Evolutionary conservation across 2,888 invertebrate genomes (phyloP), one percentile per base, ranked within the genome.

Genomic region (Drosophila dives): DNA sequence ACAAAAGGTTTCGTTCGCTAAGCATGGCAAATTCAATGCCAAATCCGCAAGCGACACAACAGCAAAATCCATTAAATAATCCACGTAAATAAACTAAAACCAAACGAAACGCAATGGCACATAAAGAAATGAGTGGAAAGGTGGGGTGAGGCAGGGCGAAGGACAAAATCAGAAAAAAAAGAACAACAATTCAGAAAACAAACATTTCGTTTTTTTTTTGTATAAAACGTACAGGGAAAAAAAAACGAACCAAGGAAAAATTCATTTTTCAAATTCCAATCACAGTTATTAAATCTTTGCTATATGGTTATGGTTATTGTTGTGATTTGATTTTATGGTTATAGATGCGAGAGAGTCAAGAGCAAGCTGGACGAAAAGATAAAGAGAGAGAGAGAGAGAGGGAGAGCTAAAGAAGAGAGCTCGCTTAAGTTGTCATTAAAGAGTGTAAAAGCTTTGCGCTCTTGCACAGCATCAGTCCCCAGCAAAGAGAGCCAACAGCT

Each of bases 251-350:
- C 55, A 70, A 70, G 59, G 60, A 80, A 72, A 83, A 84, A 84
- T 86, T 89, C 85, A 85, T 85, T 85, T 85, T 89, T 85, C 89
- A 85, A 85, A 85, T 89, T 77, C 82, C 85, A 85, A 85, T 85
- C 85, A 89, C 85, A 85, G 85, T 85, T 85, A 85, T 85, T 85
- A 85, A 85, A 85, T 85, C 85, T 87, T 89, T 84, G 85, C 85
- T 89, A 85, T 85, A 85, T 89, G 85, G 87, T 85, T 85, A 85
- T 84, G 89, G 89, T 85, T 85, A 85, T 85, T 85, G 88, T 85
- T 89, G 85, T 85, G 85, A 85, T 85, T 85, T 85, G 85, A 87
- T 85, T 85, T 85, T 89, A 85, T 87, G 85, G 85, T 89, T 84
- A 85, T 89, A 82, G 85, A 86, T 72, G 86, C 54, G 62, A 36